A percentile compares a stretch with the other conserved stretches of the same genome.
Evolutionary conservation across 2,113 vertebrate species (phyloP).

Genomic region (Podocnemis expansa): DNA sequence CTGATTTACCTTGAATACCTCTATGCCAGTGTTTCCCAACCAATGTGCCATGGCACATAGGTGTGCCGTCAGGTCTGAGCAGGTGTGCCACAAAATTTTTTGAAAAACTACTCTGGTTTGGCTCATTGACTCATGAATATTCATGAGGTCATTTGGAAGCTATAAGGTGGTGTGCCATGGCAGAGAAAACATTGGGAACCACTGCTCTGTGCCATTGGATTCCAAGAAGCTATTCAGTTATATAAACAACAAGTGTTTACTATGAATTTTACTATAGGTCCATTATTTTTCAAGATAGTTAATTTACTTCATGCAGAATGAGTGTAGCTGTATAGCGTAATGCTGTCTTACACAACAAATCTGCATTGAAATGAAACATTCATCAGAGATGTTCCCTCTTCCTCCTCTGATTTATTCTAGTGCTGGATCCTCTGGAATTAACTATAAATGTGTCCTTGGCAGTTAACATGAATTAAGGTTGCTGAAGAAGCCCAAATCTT

Average conservation of each 20-base stretch:
- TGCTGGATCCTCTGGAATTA: background rate
- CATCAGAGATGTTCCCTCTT: background rate
- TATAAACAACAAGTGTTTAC: conserved; percentile 17
- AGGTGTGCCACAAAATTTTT: too few species aligned
- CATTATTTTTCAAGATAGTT: conserved; percentile 20
- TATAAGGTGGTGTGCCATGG: too few species aligned
- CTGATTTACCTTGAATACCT: too few species aligned
- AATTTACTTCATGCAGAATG: background rate
- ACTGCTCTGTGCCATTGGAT: conserved; percentile 20
- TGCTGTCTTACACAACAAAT: background rate
- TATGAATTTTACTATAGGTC: background rate
- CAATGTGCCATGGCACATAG: too few species aligned
- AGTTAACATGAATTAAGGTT: background rate
- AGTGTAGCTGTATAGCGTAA: background rate
- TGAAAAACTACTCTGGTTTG: too few species aligned
- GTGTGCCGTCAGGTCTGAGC: too few species aligned
- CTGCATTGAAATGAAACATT: background rate
- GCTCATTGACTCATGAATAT: too few species aligned
- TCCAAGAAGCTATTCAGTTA: conserved; percentile 35
- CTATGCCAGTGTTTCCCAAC: too few species aligned
- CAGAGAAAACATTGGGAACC: too few species aligned
- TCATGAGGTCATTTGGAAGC: too few species aligned
- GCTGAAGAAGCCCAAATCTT: background rate
- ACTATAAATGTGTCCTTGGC: conserved; percentile 20
- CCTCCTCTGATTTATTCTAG: background rate